Evolutionary conservation across 2,888 invertebrate genomes (phyloP).

Genomic region (Cantharis nigra): DNA sequence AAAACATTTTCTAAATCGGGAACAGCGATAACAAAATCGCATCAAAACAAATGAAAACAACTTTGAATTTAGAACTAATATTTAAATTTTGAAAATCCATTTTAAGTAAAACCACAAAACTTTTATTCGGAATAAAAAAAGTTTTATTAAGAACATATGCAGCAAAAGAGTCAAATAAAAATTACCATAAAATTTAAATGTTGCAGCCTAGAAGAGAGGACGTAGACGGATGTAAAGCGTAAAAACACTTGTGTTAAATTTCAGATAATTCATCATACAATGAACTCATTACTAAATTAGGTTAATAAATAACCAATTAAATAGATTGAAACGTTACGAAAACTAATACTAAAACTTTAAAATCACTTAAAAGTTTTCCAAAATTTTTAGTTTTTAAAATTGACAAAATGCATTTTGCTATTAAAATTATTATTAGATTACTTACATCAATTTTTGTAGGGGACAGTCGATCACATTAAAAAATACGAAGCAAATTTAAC

Average conservation of each 20-base stretch:
- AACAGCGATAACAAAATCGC: neutral
- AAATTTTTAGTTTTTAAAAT: neutral
- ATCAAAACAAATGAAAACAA: neutral
- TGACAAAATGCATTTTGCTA: neutral
- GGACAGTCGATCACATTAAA: slow-evolving; percentile 1
- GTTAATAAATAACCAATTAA: neutral
- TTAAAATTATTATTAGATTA: neutral
- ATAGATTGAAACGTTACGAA: neutral
- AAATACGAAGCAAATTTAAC: neutral
- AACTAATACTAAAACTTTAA: neutral
- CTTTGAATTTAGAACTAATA: neutral
- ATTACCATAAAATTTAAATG: neutral
- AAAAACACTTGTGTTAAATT: neutral
- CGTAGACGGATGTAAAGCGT: neutral
- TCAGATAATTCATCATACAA: neutral
- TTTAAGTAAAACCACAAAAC: neutral
- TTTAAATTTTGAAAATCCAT: neutral
- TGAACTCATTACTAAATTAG: neutral
- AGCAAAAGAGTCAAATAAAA: neutral
- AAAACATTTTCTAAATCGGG: neutral
- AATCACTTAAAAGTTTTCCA: neutral
- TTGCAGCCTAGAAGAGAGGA: neutral
- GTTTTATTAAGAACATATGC: neutral
- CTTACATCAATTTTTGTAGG: neutral
- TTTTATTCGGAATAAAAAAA: neutral